Evolutionary conservation across 2,113 vertebrate genomes (phyloP), one percentile per base, ranked within the genome.

Genomic region (Steatornis caripensis): DNA sequence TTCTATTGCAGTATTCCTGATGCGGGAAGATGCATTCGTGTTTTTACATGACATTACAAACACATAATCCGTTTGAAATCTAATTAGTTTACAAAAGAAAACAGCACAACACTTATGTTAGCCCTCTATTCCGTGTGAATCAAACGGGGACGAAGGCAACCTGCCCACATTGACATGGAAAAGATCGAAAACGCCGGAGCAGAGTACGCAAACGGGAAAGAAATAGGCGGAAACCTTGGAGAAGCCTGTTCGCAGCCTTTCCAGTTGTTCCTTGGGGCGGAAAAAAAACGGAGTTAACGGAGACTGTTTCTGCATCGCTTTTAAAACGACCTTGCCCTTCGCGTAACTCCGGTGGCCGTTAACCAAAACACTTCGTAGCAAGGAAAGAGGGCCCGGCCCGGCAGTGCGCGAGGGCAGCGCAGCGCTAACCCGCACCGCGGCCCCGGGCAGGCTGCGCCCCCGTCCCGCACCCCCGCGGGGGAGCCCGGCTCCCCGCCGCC

Each of bases 21-120:
- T 0, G 7, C 13, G 0, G 20, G 54, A 41, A 49, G 54, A n/a
- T 3, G 5, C 41, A 11, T 15, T 48, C 12, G 0, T 14, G 11
- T 1, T 57, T 68, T 61, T 18, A 41, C 15, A 4, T 2, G 22
- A 12, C 20, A 3, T 17, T 21, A 29, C 51, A 71, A 32, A 49
- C 46, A 13, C 69, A 20, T 2, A 23, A 66, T 5, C 12, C 1
- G 15, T 46, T 53, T 51, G 29, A 54, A 54, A 66, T 27, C 3
- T 3, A 27, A 6, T 9, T 5, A 15, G n/a, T 49, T 81, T n/a
- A 43, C 18, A 5, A 23, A 41, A 83, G 20, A 37, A 24, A 6
- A 39, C 18, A 17, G 39, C 18, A 10, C 6, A 18, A 3, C 3
- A 17, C 29, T 83, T 51, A 13, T 53, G 80, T 81, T 16, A 46